Base-by-base conservation (phyloP, 2,797 vertebrate species). In the Lepilemur ruficaudatus region DNA sequence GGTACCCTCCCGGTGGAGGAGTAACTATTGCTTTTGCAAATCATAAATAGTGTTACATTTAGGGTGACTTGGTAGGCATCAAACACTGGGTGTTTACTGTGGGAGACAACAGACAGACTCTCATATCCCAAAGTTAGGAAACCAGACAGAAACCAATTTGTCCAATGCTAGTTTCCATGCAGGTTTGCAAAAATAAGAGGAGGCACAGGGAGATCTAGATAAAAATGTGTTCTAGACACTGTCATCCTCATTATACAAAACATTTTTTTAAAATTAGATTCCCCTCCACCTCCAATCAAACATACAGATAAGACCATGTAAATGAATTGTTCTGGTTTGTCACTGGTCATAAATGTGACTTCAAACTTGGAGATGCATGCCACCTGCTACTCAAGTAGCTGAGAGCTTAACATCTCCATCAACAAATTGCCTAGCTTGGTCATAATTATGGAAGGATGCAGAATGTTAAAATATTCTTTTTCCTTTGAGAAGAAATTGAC, bases 401-500 rank as follows among this genome's bases (percentile, higher is more conserved):
- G 48, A 72, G 18, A 84, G 14, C 5, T 35, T 22, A 83, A 65
- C 13, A 3, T 61, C 15, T 70, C 43, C 17, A 55, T 87, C 28
- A 72, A 46, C 5, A 61, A 92, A 59, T 38, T 80, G 2, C 1
- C 12, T 17, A 28, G 38, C 63, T 79, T 70, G 7, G 20, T 38
- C 78, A 84, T 14, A 93, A 69, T 82, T 96, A 86, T 65, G 46
- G 92, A 93, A 81, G 18, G 48, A 82, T 22, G 11, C 14, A 50
- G 41, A 83, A 48, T 83, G 15, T n/a, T 41, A 61, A 95, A 63
- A 14, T 38, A 52, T 1, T 23, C 25, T 43, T 94, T 93, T 90
- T 72, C 43, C 30, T 89, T 72, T 61, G 48, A 95, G 75, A 93
- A 96, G 23, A 92, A 95, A 84, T 78, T 69, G 94, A 83, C 69